A percentile compares a stretch with the other conserved stretches of the same genome.
Conservation (phyloP, 1,140 invertebrate species). For the Temnothorax curvispinosus region DNA sequence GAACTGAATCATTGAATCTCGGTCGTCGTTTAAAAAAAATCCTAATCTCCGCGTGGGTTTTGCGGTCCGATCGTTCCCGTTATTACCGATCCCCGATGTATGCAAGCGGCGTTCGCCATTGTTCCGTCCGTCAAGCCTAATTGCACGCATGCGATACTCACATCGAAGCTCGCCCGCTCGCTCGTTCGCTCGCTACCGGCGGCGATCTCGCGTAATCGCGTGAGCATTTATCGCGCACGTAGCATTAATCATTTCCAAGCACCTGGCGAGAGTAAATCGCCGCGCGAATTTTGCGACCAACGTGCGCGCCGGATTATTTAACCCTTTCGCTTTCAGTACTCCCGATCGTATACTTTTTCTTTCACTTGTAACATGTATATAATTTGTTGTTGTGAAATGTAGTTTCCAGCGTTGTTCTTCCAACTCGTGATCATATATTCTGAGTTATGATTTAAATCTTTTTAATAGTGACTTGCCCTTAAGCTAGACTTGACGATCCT, state of each 20-base stretch:
- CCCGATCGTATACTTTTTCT: not conserved
- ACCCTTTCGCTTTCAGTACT: slow-evolving; percentile 37
- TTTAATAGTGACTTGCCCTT: not conserved
- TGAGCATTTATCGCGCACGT: slow-evolving; percentile 54
- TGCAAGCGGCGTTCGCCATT: slow-evolving; percentile 65
- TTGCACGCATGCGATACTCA: slow-evolving; percentile 68
- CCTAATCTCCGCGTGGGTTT: slow-evolving; percentile 72
- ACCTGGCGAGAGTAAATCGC: slow-evolving; percentile 68
- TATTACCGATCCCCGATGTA: slow-evolving; percentile 48
- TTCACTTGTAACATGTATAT: not conserved
- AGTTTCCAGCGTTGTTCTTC: slow-evolving; percentile 8
- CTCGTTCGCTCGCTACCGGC: slow-evolving; percentile 60
- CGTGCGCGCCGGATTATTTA: slow-evolving; percentile 61
- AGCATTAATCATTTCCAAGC: slow-evolving; percentile 77
- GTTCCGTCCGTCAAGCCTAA: slow-evolving; percentile 79
- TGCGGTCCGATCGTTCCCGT: slow-evolving; percentile 36
- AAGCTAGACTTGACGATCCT: not conserved
- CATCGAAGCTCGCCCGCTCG: slow-evolving; percentile 64
- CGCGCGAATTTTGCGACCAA: slow-evolving; percentile 66
- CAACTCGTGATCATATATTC: not conserved
- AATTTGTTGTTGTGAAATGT: slow-evolving; percentile 25
- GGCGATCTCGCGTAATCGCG: slow-evolving; percentile 40
- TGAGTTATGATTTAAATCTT: slow-evolving; percentile 8
- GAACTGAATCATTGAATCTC: slow-evolving; percentile 58
- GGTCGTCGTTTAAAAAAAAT: slow-evolving; percentile 71